Base-by-base conservation (phyloP, 2,888 invertebrate genomes). In the Tipula unca region DNA sequence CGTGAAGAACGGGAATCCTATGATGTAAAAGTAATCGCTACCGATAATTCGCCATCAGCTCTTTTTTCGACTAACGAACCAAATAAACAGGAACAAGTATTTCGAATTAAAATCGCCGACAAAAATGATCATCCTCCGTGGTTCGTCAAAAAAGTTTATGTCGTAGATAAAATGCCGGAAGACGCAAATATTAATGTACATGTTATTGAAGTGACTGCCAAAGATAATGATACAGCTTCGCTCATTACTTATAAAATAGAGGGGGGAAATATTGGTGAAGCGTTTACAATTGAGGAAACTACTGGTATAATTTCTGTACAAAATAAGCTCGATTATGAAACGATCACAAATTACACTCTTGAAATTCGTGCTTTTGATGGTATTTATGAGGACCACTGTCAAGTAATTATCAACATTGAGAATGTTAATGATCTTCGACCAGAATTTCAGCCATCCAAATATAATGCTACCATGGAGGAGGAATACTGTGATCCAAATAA, bases 361-460 rank as follows among this genome's bases (percentile, higher is more conserved):
- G 95, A 94, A 85, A 95, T 97, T 1, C 93, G 94, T 87, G 97
- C 97, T 0, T 95, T 95, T 87, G 97, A 97, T 89, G 97, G 97
- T 1, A 92, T 95, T 85, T 96, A 93, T 89, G 95, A 96, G 87
- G 97, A 97, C 89, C 94, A 94, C 86, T 95, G 97, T 0, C 94
- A 93, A 88, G 98, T 98, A 0, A 93, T 94, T 85, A 97, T 98
- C 85, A 94, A 95, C 88, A 95, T 98, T 85, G 95, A 94, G 88
- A 96, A 99, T 90, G 95, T 98, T 84, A 99, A 99, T 89, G 99
- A 99, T 89, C 97, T 98, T 90, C 94, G 95, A 0, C 99, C 99
- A 0, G 93, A 95, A 0, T 98, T 99, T 89, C 90, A 92, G 32
- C 90, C 93, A 85, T 94, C 94, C 85, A 92, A 94, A 85, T 95